Base-by-base conservation (phyloP, 2,888 invertebrate species). In the Cerastis leucographa region DNA sequence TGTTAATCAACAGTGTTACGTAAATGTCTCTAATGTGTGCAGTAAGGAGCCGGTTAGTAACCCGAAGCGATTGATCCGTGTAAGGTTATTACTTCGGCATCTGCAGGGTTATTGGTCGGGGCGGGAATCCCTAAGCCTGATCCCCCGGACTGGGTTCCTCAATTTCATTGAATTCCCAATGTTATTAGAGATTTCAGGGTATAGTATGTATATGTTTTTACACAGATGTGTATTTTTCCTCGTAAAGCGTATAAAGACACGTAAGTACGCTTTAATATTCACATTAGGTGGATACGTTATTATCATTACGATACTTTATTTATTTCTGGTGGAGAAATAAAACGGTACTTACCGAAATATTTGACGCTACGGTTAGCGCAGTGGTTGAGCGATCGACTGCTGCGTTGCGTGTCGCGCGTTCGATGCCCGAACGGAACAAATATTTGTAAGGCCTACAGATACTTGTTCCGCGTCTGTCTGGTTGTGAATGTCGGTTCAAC, bases 81-180 rank as follows among this genome's bases (percentile, higher is more conserved):
- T 88, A 89, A 90, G 89, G 90, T 89, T 92, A 92, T 93, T 91
- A 89, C 92, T 83, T 90, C 88, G 90, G 89, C 89, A 92, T 92
- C 90, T 89, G 88, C 84, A 90, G 90, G 91, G 91, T 90, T 91
- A 90, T 89, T 84, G 87, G 87, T 86, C 85, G 91, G 92, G 92
- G 90, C 87, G 91, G 90, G 90, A 90, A 89, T 90, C 88, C 91
- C 90, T 90, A 84, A 89, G 83, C 87, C 86, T 89, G 81, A 83
- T 76, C 83, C 83, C 89, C 86, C 87, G 78, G 82, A 86, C 78
- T 86, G 85, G 88, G 89, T 89, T 88, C 86, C 90, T 90, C 91
- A 86, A 90, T 92, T 91, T 90, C 89, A 90, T 90, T 89, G 88
- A 90, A 91, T 91, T 90, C 80, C 78, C 89, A 89, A 90, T 91